Evolutionary conservation across 2,113 vertebrate genomes (phyloP), one percentile per base, ranked within the genome.

Genomic region (Pterocles orientalis): DNA sequence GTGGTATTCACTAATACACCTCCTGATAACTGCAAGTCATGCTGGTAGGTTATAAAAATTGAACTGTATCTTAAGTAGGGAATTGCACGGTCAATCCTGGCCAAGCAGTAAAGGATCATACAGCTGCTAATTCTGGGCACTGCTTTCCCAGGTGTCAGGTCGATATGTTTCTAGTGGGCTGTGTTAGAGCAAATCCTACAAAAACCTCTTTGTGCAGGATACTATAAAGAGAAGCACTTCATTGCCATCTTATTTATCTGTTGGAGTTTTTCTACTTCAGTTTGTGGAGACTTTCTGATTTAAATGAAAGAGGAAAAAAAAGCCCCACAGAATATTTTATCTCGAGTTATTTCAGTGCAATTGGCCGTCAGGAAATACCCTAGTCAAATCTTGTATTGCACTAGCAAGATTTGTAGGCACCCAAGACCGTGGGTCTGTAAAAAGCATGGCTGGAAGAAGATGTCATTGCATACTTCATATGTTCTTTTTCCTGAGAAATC

Each of bases 1-100:
- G 21, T n/a, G 50, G 2, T 65, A 18, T 50, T 82, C 5, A 2
- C 34, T 69, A 26, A n/a, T 28, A 34, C 4, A 21, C 1, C 0
- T 70, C 36, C n/a, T 86, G 41, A 24, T 54, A 61, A 62, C 53
- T 80, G 41, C 20, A 91, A 79, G 19, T 71, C 8, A 9, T 31
- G 24, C 41, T 72, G 58, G 39, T 77, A 41, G 31, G 20, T 53
- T 31, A 16, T 26, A 70, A 70, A 66, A 61, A 36, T 7, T 24
- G 12, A 81, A 45, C 19, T 68, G 6, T 43, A 25, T 70, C 18
- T 76, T 88, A 39, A 48, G 17, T 73, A 69, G 14, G 18, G 18
- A 66, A 41, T 58, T 66, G 10, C 12, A 7, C 24, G 51, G 51
- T 61, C 61, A 58, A 23, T 75, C 60, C 23, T 13, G 5, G 66